Evolutionary conservation across 2,113 vertebrate species (phyloP).

Genomic region (Illadopsis cleaveri): DNA sequence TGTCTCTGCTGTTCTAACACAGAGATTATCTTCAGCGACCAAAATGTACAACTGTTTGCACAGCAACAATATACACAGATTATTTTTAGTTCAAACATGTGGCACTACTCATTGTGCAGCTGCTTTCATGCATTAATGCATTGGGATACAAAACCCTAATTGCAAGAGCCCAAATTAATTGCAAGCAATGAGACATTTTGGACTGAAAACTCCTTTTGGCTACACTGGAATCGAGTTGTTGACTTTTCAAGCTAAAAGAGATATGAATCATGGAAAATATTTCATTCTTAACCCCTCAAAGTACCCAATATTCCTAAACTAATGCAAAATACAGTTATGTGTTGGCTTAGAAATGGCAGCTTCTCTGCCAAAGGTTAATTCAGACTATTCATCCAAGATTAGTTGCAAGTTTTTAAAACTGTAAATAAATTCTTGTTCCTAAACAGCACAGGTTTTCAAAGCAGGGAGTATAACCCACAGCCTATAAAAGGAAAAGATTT

Average conservation of each 20-base stretch:
- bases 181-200: conserved; percentile 47
- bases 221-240: conserved; percentile 16
- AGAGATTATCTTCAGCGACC: conserved; percentile 47
- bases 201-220: conserved; percentile 53
- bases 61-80: conserved; percentile 28
- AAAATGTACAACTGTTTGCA: conserved; percentile 41
- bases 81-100: conserved; percentile 69
- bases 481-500: conserved; percentile 68
- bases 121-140: conserved; percentile 61
- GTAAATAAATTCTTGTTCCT: conserved; percentile 63
- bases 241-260: conserved; percentile 56
- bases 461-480: conserved; percentile 17
- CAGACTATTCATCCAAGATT: conserved; percentile 47
- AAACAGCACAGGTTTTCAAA: conserved; percentile 59
- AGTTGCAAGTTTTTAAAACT: conserved; percentile 50
- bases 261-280: conserved; percentile 62
- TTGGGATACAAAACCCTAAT: conserved; percentile 34
- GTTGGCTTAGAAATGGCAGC: conserved; percentile 30
- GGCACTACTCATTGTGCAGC: conserved; percentile 55
- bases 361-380: conserved; percentile 41
- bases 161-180: conserved; percentile 54
- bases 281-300: conserved; percentile 43
- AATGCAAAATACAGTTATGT: conserved; percentile 41
- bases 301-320: conserved; percentile 32
- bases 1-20: neutral